Evolutionary conservation across 2,888 invertebrate genomes (phyloP), one percentile per base, ranked within the genome.

Genomic region (Encarsia formosa): DNA sequence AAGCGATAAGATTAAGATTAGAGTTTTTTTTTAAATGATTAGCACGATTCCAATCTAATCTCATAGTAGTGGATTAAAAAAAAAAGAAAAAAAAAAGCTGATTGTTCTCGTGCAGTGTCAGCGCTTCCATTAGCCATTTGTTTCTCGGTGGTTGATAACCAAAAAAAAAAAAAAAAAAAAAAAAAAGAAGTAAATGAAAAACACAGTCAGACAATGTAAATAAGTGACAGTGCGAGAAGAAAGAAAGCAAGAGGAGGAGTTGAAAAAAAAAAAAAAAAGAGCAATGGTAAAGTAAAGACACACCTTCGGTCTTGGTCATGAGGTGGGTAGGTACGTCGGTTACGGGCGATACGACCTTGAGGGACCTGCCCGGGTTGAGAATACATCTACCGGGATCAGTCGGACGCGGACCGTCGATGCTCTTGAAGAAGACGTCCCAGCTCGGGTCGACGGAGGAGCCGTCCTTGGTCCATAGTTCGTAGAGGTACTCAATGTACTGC

Each of bases 401-500:
- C 3, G 18, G 11, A 2, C 15, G 11, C 2, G 11, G 16, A 11
- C 15, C 6, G 4, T 15, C 16, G 2, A 29, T 8, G 4, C 26
- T 19, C 19, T 38, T 22, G 49, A 71, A 71, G 46, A 63, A 71
- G 2, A 24, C 15, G 40, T 64, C 60, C 71, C 71, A 71, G 0
- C 69, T 68, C 0, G 56, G 16, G 23, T 55, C 58, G 2, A 71
- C 67, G 1, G 67, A 67, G 0, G 44, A 61, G 4, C 61, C 59
- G 38, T 71, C 63, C 13, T 63, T 62, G 4, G 58, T 32, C 71
- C 71, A 71, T 1, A 52, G 44, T 1, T 59, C 52, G 52, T 71
- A 68, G 49, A 71, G 58, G n/a, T 67, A 49, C n/a, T 71, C 68
- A 34, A 71, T 55, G 44, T 69, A 71, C 40, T 66, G 63, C 16